Percentiles rank a stretch among this genome's conserved stretches.
Evolutionary conservation across 1,140 invertebrate genomes (phyloP).

Genomic region (Hylaeus anthracinus): DNA sequence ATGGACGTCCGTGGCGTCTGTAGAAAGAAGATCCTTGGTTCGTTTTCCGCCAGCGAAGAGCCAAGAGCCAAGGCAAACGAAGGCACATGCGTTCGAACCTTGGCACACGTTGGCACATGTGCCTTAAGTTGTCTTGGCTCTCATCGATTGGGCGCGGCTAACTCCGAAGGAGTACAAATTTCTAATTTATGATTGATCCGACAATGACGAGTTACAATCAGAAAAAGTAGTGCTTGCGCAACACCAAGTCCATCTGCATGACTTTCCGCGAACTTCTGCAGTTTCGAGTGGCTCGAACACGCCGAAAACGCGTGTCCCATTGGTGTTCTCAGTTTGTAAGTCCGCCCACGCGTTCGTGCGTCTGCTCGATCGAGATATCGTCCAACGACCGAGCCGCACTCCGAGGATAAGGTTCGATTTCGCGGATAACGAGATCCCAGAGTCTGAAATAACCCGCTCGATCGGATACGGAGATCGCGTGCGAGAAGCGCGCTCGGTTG

Average conservation of each 20-base stretch:
- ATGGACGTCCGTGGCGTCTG: background rate
- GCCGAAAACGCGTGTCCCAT: conserved; percentile 48
- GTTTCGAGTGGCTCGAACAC: conserved; percentile 18
- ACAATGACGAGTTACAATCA: too few species aligned
- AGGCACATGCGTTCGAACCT: too few species aligned
- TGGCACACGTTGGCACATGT: too few species aligned
- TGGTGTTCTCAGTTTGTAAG: conserved; percentile 28
- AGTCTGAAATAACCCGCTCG: background rate
- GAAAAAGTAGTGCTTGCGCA: too few species aligned
- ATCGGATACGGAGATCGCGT: background rate
- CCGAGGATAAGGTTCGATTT: background rate
- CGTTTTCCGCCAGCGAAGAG: conserved; percentile 18
- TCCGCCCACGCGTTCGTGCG: conserved; percentile 4
- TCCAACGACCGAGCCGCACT: background rate
- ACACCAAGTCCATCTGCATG: background rate
- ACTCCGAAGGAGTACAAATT: too few species aligned
- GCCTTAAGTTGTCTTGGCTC: too few species aligned
- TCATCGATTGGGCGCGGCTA: too few species aligned
- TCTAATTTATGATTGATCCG: too few species aligned
- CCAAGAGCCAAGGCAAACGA: too few species aligned
- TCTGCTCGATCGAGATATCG: background rate
- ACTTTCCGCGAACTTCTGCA: conserved; percentile 17
- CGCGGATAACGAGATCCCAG: conserved; percentile 6
- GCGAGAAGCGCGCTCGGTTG: background rate
- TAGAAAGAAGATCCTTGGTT: background rate